Conservation (phyloP, 2,888 invertebrate species). For the Cephus sareptanus region DNA sequence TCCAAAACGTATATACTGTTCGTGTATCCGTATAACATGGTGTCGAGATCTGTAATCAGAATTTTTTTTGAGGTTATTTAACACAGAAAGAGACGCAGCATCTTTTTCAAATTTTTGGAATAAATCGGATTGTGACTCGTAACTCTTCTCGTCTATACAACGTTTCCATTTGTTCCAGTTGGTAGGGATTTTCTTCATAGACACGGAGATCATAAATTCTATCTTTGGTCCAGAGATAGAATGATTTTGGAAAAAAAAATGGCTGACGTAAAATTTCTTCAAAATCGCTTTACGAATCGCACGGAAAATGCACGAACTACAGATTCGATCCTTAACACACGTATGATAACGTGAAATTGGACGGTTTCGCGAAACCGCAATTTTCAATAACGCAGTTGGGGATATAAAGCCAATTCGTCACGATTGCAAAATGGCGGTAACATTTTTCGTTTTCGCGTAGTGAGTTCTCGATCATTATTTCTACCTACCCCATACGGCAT, state of each 20-base stretch:
- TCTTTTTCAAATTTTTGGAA: not conserved
- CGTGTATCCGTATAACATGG: slow-evolving; percentile 63
- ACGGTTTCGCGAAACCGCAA: too few species aligned
- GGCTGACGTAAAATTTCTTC: not conserved
- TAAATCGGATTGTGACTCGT: not conserved
- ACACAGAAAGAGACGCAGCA: not conserved
- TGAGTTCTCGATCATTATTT: too few species aligned
- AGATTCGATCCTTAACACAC: too few species aligned
- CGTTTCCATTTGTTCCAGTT: not conserved
- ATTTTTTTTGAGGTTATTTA: not conserved
- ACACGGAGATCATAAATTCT: not conserved
- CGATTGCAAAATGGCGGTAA: too few species aligned
- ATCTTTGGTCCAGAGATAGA: not conserved
- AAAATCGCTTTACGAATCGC: not conserved
- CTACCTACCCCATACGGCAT: too few species aligned
- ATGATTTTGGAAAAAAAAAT: not conserved
- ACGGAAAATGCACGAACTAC: not conserved
- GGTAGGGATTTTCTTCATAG: not conserved
- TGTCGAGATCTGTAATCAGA: slow-evolving; percentile 59
- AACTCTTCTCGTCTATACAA: not conserved
- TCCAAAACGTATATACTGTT: slow-evolving; percentile 63
- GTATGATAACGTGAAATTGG: not conserved
- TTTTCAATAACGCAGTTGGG: too few species aligned
- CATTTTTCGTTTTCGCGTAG: too few species aligned
- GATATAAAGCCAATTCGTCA: too few species aligned